Evolutionary conservation across 1,140 invertebrate species (phyloP), one percentile per base, ranked within the genome.

Genomic region (Notospermus geniculatus): DNA sequence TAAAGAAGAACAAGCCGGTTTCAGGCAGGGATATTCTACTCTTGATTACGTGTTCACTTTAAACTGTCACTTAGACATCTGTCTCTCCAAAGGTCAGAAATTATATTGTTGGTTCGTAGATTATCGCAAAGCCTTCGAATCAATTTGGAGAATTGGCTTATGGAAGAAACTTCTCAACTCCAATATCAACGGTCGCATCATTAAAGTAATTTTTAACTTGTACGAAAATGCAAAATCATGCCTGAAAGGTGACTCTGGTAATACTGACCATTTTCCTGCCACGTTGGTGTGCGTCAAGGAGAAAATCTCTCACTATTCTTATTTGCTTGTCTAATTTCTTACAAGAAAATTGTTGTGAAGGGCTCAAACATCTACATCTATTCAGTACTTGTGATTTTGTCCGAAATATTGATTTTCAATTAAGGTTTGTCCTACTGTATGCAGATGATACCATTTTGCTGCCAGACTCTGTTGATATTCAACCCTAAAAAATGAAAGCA

Each of bases 121-220:
- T 22, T 53, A n/a, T 53, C 27, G 13, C 7, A 56, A 56, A 56
- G 54, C 54, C 15, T 56, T 56, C 29, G 54, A 56, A 13, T 27
- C 17, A 9, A 27, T 56, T 27, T 11, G 13, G 11, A 17, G 27
- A 11, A 56, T 7, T 9, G 11, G 17, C 11, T 9, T 53, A 13
- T 53, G 11, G 11, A 11, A n/a, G 17, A 53, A 23, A 53, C 50
- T 53, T 11, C 11, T 11, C 11, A 11, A 53, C 17, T n/a, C 25
- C 25, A 23, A 22, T 53, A 23, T 53, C 25, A 17, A 53, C 25
- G 50, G 50, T 9, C 17, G 22, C 9, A 22, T 53, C 9, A n/a
- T 53, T n/a, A 11, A 9, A 22, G 22, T 53, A n/a, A 11, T 53
- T 11, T 9, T 11, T n/a, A n/a, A 17, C 17, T n/a, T 53, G 50